Conservation (phyloP, 2,888 invertebrate genomes). For the Deilephila porcellus region DNA sequence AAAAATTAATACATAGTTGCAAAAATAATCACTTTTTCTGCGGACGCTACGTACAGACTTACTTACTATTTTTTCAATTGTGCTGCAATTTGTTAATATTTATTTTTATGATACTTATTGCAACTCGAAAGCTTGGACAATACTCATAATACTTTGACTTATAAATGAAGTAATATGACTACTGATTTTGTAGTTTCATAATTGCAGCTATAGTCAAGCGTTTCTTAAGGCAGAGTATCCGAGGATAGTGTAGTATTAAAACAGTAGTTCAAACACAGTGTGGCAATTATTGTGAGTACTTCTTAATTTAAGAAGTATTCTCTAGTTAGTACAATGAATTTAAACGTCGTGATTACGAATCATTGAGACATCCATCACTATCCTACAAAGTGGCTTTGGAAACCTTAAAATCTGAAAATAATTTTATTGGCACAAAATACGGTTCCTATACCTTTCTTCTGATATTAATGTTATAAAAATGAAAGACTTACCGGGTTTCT, state of each 20-base stretch:
- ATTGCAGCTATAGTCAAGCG: background rate
- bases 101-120: background rate
- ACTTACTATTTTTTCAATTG: background rate
- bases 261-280: slow-evolving; percentile 2
- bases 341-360: background rate
- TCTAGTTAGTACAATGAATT: background rate
- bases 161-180: background rate
- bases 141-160: background rate
- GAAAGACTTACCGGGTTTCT: no score
- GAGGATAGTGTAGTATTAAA: background rate
- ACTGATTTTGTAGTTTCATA: background rate
- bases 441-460: no score
- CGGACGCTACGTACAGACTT: no score
- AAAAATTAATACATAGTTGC: no score
- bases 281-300: background rate
- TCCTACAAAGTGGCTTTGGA: no score
- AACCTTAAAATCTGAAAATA: no score
- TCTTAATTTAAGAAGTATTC: background rate
- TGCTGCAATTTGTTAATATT: background rate
- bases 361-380: background rate
- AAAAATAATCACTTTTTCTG: no score
- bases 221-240: background rate
- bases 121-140: background rate
- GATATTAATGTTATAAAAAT: no score
- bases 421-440: no score